Conservation (phyloP, 2,888 invertebrate genomes). For the Dasypogon diadema region DNA sequence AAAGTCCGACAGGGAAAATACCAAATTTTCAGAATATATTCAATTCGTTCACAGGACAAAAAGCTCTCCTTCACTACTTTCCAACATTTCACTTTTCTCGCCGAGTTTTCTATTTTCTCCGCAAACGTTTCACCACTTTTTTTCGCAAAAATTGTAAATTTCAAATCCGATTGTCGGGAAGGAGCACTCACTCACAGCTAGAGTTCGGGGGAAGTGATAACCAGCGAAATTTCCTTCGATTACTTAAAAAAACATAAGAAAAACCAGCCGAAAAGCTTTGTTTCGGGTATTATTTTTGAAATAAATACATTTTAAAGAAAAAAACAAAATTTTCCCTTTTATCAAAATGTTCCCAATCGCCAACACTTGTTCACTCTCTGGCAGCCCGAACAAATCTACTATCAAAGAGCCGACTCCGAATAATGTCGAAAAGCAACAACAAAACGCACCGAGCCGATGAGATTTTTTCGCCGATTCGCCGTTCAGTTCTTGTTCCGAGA, state of each 20-base stretch:
- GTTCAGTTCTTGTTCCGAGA: background rate
- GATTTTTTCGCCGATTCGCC: background rate
- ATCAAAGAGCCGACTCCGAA: conserved; percentile 26
- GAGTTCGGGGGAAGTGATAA: background rate
- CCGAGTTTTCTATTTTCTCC: background rate
- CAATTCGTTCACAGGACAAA: background rate
- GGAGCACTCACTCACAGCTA: conserved; percentile 19
- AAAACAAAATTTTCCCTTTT: conserved; percentile 37
- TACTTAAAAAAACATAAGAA: conserved; percentile 22
- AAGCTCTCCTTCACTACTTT: no score
- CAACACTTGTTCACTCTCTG: conserved; percentile 55
- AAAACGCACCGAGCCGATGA: conserved; percentile 1
- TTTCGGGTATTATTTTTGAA: conserved; percentile 12
- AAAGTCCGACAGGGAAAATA: no score
- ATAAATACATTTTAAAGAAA: conserved; percentile 40
- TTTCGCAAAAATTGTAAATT: no score
- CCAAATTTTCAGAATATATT: no score
- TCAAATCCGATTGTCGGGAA: background rate
- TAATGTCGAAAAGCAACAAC: conserved; percentile 12
- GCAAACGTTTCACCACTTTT: conserved; percentile 5
- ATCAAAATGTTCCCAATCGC: conserved; percentile 36
- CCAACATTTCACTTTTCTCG: background rate
- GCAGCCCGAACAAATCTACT: conserved; percentile 56
- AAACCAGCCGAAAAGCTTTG: conserved; percentile 10
- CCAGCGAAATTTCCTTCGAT: background rate